A percentile compares a stretch with the other conserved stretches of the same genome.
Conservation (phyloP, 2,888 invertebrate species). For the Smittia aterrima region DNA sequence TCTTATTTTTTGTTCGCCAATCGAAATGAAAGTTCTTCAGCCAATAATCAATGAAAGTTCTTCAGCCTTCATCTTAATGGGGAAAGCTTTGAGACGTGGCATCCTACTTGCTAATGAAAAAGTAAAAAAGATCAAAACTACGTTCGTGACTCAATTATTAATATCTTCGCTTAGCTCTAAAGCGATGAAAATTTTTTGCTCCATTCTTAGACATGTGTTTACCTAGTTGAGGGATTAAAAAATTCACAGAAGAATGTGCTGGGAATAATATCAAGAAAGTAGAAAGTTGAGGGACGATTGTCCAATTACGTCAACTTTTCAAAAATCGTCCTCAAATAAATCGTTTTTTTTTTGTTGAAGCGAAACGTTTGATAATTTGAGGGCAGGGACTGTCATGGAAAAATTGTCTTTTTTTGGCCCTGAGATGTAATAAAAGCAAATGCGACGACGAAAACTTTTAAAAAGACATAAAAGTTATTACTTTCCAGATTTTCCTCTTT, state of each 20-base stretch:
- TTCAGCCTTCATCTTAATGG: not conserved
- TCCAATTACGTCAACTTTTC: too few relatives aligned
- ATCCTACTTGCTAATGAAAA: not conserved
- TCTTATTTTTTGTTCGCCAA: not conserved
- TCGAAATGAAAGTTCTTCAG: not conserved
- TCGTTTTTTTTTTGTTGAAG: too few relatives aligned
- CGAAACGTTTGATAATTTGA: conserved; percentile 16
- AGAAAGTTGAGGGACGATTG: too few relatives aligned
- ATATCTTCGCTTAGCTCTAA: not conserved
- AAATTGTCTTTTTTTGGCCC: not conserved
- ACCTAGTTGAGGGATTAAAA: not conserved
- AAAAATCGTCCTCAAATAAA: not conserved
- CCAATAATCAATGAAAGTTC: not conserved
- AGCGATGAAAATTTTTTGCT: not conserved
- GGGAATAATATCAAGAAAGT: too few relatives aligned
- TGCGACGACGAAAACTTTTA: conserved; percentile 31
- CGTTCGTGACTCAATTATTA: conserved; percentile 13
- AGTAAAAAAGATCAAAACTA: conserved; percentile 13
- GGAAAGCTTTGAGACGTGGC: not conserved
- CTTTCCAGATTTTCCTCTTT: conserved; percentile 25
- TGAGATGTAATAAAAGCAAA: conserved; percentile 20
- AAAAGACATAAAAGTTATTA: conserved; percentile 32
- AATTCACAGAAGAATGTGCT: too few relatives aligned
- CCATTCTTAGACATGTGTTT: not conserved
- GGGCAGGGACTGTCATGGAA: not conserved